A percentile compares a stretch with the other conserved stretches of the same genome.
Evolutionary conservation across 2,797 vertebrate genomes (phyloP).

Genomic region (Coendou prehensilis): DNA sequence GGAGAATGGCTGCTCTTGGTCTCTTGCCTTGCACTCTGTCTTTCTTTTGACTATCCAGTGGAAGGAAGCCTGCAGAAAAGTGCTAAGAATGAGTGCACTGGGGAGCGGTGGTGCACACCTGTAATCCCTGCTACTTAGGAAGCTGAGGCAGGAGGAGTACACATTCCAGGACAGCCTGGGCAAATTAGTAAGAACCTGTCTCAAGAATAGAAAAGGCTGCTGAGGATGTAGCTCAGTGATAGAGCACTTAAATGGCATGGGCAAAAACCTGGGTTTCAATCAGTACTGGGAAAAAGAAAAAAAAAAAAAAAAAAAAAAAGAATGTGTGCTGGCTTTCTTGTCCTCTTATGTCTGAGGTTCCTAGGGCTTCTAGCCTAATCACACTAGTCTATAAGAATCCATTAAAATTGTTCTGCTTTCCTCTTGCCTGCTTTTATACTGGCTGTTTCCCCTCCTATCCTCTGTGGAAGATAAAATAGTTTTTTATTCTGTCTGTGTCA

Average conservation of each 20-base stretch:
- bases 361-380: neutral
- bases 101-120: neutral
- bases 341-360: neutral
- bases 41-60: neutral
- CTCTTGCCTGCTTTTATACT: neutral
- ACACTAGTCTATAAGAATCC: neutral
- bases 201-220: neutral
- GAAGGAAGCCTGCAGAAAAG: neutral
- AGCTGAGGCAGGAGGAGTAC: neutral
- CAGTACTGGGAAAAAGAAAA: neutral
- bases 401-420: neutral
- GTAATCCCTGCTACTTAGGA: neutral
- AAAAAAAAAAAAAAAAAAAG: too few species aligned
- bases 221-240: neutral
- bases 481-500: neutral
- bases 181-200: neutral
- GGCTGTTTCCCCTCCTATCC: neutral
- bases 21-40: neutral
- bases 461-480: neutral
- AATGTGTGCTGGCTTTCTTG: neutral
- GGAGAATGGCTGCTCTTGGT: rapidly evolving
- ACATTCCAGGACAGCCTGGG: neutral
- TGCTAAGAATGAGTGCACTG: neutral
- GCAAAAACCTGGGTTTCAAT: neutral
- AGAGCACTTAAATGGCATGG: neutral